Percentiles rank a stretch among this genome's conserved stretches.
Conservation (phyloP, 92 coral and sea anemone genomes). For the Pocillopora grandis region DNA sequence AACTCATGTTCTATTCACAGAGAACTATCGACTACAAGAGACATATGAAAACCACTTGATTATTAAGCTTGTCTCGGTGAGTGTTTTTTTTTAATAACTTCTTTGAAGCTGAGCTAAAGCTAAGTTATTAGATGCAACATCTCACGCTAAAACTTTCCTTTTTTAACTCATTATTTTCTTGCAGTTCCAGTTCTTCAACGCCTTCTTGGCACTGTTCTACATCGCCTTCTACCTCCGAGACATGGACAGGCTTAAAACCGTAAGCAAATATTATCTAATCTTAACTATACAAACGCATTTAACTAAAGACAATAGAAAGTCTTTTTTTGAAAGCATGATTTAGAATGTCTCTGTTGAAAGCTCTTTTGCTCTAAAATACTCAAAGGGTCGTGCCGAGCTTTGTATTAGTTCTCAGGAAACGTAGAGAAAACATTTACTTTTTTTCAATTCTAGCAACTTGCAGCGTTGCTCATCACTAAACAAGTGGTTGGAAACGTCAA, state of each 20-base stretch:
- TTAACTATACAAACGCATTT: neutral
- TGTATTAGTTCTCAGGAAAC: neutral
- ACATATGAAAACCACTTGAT: constrained; percentile 95
- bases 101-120: too few relatives aligned
- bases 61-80: constrained; percentile 95
- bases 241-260: constrained; percentile 89
- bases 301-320: too few relatives aligned
- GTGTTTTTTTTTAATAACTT: constrained; percentile 10
- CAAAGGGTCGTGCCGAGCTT: too few relatives aligned
- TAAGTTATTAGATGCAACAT: neutral
- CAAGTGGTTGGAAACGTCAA: constrained; percentile 99
- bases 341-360: too few relatives aligned
- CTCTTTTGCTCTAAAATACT: too few relatives aligned
- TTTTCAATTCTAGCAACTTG: constrained; percentile 68
- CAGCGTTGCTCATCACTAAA: constrained; percentile 94
- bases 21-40: constrained; percentile 95
- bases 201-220: constrained; percentile 91
- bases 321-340: too few relatives aligned
- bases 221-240: constrained; percentile 92
- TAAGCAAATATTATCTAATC: constrained; percentile 14
- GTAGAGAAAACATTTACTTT: neutral
- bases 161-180: neutral
- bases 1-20: constrained; percentile 43
- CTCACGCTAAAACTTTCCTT: neutral
- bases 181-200: constrained; percentile 97